These are phyloP conservation scores for Phyllotreta striolata DNA, from an alignment of 2,888 invertebrate species.

Conservation along the genomic window DNA sequence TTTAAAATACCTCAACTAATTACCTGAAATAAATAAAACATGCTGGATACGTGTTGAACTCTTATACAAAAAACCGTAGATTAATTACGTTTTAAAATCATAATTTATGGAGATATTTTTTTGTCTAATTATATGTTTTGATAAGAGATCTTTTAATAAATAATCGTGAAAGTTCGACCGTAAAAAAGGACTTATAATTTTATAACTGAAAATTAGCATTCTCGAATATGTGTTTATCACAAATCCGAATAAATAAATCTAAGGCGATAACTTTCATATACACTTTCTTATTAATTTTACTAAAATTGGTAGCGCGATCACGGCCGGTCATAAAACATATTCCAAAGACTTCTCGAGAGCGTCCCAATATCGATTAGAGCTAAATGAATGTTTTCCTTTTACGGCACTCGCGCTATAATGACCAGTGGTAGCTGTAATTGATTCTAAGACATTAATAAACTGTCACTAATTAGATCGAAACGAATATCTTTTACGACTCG, in stretches of 20 bases:
- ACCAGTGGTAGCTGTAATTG: conserved; percentile 32
- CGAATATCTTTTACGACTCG: conserved; percentile 30
- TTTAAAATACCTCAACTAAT: no score
- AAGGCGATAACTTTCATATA: conserved; percentile 13
- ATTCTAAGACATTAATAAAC: conserved; percentile 35
- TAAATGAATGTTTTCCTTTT: conserved; percentile 34
- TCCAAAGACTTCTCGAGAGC: conserved; percentile 27
- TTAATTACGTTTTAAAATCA: no score
- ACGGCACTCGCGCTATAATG: conserved; percentile 32
- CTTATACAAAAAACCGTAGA: no score
- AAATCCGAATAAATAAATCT: conserved; percentile 7
- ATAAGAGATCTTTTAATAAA: no score
- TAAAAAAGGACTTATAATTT: not conserved
- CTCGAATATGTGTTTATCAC: not conserved
- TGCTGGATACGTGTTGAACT: no score
- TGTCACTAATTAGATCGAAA: conserved; percentile 36
- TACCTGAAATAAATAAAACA: no score
- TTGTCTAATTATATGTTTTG: no score
- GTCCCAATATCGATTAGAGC: conserved; percentile 32
- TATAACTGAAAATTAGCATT: conserved; percentile 2
- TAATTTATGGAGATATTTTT: no score
- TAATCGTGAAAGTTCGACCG: no score
- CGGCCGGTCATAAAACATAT: conserved; percentile 24
- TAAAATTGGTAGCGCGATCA: conserved; percentile 23
- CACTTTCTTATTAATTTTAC: conserved; percentile 19